Evolutionary conservation across 1,140 invertebrate genomes (phyloP), one percentile per base, ranked within the genome.

Genomic region (Pectinophora gossypiella): DNA sequence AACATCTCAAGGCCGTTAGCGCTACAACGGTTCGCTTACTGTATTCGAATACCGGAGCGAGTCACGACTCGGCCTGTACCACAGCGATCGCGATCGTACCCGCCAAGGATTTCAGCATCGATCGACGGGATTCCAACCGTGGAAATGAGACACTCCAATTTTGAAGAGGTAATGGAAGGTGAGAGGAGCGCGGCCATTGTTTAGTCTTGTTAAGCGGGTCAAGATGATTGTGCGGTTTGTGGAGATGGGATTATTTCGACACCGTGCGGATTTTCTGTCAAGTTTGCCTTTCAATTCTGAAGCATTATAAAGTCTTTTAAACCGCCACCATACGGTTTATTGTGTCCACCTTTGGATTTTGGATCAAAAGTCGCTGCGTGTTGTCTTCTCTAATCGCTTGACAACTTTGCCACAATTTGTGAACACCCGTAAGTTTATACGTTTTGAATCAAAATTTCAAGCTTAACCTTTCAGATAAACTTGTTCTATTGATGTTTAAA

Each of bases 21-120:
- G 64, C 42, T 19, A 21, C 65, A 63, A 63, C 78, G 72, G 68
- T 77, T 59, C 58, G 66, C 57, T 68, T 72, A 77, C 70, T 59
- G 71, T 75, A 64, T 48, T 40, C 48, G 21, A 53, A 54, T 53
- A 64, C 54, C 46, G 54, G 56, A 47, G 51, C 66, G 52, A 71
- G 72, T 76, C 72, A 76, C 76, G 67, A 73, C 59, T 54, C 45
- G 6, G 21, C 27, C 51, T 46, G 22, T 21, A 13, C 40, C 20
- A n/a, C 36, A 20, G 54, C 35, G 40, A 49, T 55, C 46, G 53
- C 44, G 13, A 46, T 46, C 23, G 12, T 15, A 13, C 36, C 16
- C 19, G 19, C 50, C 49, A 45, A 52, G 50, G 50, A 52, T 52
- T 52, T 52, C 19, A 23, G 49, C 49, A 44, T 52, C 50, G 43